Percentiles rank a stretch among this genome's conserved stretches.
phyloP scores from a whole-genome alignment of 2,888 invertebrate species.

The Acronicta aceris region DNA sequence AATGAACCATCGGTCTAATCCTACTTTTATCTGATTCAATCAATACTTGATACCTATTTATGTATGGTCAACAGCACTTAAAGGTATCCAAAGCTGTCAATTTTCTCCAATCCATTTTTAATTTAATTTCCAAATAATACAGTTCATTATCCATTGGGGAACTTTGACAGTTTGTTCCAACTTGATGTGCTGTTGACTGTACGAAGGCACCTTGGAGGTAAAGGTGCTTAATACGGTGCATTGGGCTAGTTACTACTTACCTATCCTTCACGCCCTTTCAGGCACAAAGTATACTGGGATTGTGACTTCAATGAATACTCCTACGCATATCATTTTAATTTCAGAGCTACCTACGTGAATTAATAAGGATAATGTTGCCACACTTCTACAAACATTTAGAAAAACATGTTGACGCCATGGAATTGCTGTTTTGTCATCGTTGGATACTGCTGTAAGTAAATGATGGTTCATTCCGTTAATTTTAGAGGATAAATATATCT shows the following conservation, averaged over 20 bases:
- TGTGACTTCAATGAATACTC: constrained; percentile 28
- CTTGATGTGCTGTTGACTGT: no score
- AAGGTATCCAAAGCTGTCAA: no score
- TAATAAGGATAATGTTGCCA: constrained; percentile 97
- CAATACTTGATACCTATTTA: background rate
- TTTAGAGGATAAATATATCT: no score
- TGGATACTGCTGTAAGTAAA: constrained; percentile 96
- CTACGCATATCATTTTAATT: constrained; percentile 29
- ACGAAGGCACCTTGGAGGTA: background rate
- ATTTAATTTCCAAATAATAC: no score
- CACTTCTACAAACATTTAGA: constrained; percentile 96
- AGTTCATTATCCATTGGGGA: no score
- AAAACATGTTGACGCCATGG: constrained; percentile 95
- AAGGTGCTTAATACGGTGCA: background rate
- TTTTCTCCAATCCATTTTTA: no score
- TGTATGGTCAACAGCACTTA: no score
- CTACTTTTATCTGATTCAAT: background rate
- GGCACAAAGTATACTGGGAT: background rate
- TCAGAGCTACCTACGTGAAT: constrained; percentile 94
- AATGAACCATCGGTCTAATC: background rate
- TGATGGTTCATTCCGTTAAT: background rate
- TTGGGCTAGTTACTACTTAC: background rate
- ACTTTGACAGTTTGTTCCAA: no score
- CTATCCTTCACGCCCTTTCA: background rate
- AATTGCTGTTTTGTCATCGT: constrained; percentile 97